A percentile compares a stretch with the other conserved stretches of the same genome.
These are phyloP conservation scores for Oncorhynchus kisutch DNA, from an alignment of 2,113 vertebrate species.

Conservation along the genomic window DNA sequence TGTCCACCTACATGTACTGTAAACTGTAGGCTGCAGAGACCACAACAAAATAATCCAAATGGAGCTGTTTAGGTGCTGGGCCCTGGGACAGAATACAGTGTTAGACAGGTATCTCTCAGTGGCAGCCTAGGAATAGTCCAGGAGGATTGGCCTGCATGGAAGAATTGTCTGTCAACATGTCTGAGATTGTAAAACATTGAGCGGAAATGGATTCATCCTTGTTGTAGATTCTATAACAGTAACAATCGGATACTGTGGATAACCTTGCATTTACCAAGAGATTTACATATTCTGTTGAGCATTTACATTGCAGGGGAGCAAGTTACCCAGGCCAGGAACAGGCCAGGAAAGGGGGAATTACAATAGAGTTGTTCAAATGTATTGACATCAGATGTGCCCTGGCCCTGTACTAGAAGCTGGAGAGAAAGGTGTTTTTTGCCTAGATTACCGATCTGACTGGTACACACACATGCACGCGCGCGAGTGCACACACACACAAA, in stretches of 20 bases:
- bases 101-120: neutral
- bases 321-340: no score
- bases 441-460: conserved; percentile 54
- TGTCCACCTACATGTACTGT: conserved; percentile 46
- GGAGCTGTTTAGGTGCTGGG: conserved; percentile 40
- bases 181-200: neutral
- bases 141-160: neutral
- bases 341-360: conserved; percentile 83
- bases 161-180: no score
- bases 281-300: no score
- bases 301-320: no score
- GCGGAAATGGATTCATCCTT: neutral
- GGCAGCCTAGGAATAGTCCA: neutral
- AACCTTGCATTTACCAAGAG: neutral
- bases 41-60: conserved; percentile 36
- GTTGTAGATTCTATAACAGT: neutral
- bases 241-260: neutral
- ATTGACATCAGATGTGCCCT: conserved; percentile 85
- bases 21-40: conserved; percentile 49
- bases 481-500: no score
- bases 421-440: conserved; percentile 35
- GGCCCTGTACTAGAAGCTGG: conserved; percentile 49
- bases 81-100: conserved; percentile 12
- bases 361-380: conserved; percentile 85
- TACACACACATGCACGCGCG: conserved; percentile 23